A percentile compares a stretch with the other conserved stretches of the same genome.
Evolutionary conservation across 2,797 vertebrate genomes (phyloP).

Genomic region (Acrossocheilus wenchowensis): DNA sequence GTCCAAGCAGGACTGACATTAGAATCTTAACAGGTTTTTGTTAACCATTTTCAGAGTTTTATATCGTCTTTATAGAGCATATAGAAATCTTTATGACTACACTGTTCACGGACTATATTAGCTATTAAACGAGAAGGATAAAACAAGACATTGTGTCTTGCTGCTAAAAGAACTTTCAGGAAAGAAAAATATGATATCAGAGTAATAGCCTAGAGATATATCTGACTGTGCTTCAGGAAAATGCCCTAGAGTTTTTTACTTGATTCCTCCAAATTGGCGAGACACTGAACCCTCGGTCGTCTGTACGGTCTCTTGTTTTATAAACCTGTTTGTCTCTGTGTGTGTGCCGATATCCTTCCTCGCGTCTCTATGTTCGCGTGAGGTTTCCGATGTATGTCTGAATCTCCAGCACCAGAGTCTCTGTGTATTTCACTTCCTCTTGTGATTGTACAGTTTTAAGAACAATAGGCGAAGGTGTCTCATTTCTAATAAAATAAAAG

Average conservation of each 20-base stretch:
- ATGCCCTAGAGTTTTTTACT: slow-evolving; percentile 68
- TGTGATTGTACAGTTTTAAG: slow-evolving; percentile 70
- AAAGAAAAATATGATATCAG: slow-evolving; percentile 76
- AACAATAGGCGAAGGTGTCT: slow-evolving; percentile 92
- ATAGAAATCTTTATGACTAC: slow-evolving; percentile 77
- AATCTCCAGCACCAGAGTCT: slow-evolving; percentile 67
- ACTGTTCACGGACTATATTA: slow-evolving; percentile 78
- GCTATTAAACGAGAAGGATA: slow-evolving; percentile 72
- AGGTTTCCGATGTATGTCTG: slow-evolving; percentile 74
- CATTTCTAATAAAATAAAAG: slow-evolving; percentile 89
- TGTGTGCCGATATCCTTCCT: slow-evolving; percentile 69
- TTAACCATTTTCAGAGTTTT: slow-evolving; percentile 78
- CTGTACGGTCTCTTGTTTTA: slow-evolving; percentile 74
- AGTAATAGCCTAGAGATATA: slow-evolving; percentile 84
- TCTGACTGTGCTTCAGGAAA: slow-evolving; percentile 84
- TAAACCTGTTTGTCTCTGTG: slow-evolving; percentile 70
- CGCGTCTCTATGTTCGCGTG: slow-evolving; percentile 57
- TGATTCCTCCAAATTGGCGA: slow-evolving; percentile 65
- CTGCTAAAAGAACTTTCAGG: slow-evolving; percentile 85
- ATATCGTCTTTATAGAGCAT: slow-evolving; percentile 78
- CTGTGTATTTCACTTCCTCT: slow-evolving; percentile 71
- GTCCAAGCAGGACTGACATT: slow-evolving; percentile 78
- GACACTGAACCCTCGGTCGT: slow-evolving; percentile 75
- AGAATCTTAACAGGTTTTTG: slow-evolving; percentile 71
- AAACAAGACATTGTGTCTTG: slow-evolving; percentile 83